These are phyloP conservation scores for Oxygymnocypris stewartii DNA, from an alignment of 2,113 vertebrate species.

Conservation along the genomic window DNA sequence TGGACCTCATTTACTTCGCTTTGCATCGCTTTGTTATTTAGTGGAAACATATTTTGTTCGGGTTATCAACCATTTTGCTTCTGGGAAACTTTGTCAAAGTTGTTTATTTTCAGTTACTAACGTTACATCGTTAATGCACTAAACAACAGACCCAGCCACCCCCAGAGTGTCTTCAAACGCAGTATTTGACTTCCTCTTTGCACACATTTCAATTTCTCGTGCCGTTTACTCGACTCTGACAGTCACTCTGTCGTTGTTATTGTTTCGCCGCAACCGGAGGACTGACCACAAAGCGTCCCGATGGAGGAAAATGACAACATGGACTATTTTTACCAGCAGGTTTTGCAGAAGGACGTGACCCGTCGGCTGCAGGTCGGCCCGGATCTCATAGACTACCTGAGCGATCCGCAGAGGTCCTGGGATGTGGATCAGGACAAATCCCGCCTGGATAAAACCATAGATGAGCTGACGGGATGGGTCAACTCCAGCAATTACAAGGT, in stretches of 20 bases:
- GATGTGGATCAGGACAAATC: slow-evolving; percentile 89
- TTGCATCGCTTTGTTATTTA: background rate
- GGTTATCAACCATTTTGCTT: background rate
- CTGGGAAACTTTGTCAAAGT: slow-evolving; percentile 40
- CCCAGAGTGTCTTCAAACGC: background rate
- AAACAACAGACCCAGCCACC: background rate
- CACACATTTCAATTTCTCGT: background rate
- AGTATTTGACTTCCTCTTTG: slow-evolving; percentile 19
- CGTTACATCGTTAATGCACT: background rate
- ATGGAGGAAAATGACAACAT: slow-evolving; percentile 82
- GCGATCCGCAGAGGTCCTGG: slow-evolving; percentile 71
- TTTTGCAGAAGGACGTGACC: slow-evolving; percentile 87
- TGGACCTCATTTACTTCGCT: background rate
- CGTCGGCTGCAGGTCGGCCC: slow-evolving; percentile 88
- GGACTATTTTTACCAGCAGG: slow-evolving; percentile 91
- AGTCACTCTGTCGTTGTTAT: background rate
- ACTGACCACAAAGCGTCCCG: slow-evolving; percentile 58
- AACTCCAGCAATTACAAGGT: slow-evolving; percentile 94
- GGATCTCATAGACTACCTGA: slow-evolving; percentile 86
- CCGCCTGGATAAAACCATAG: slow-evolving; percentile 84
- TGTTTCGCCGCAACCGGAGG: slow-evolving; percentile 51
- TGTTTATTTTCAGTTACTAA: slow-evolving; percentile 22
- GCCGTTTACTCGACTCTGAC: background rate
- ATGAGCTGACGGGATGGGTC: slow-evolving; percentile 88
- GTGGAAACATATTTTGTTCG: background rate